A percentile compares a stretch with the other conserved stretches of the same genome.
Conservation (phyloP, 1,140 invertebrate species). For the Brachionus koreanus region DNA sequence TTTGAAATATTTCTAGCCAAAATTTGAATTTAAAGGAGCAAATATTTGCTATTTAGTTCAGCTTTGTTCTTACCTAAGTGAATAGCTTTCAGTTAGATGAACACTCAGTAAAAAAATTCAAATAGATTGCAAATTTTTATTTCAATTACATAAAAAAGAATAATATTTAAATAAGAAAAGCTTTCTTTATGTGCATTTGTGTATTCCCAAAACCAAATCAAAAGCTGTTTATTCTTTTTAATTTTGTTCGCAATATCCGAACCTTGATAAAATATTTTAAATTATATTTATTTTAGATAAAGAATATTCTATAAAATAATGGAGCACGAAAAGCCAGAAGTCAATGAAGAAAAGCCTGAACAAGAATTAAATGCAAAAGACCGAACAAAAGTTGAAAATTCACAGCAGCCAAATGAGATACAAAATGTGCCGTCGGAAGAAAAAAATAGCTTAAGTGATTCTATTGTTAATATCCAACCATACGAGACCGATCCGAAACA, state of each 20-base stretch:
- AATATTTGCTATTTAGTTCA: constrained; percentile 12
- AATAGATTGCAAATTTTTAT: background rate
- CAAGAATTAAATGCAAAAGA: background rate
- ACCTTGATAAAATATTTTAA: background rate
- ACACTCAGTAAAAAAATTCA: background rate
- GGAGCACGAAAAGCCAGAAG: background rate
- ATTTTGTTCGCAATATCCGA: constrained; percentile 7
- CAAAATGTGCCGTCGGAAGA: background rate
- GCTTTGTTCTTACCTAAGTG: background rate
- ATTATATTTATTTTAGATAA: background rate
- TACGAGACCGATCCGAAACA: background rate
- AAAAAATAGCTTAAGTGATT: background rate
- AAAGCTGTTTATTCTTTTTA: background rate
- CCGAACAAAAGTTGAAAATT: background rate
- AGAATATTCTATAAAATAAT: background rate
- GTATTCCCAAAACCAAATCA: background rate
- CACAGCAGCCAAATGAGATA: background rate
- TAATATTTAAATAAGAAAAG: background rate
- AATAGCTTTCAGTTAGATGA: background rate
- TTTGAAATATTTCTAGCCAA: constrained; percentile 2
- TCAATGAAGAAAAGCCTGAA: background rate
- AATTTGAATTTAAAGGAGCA: background rate
- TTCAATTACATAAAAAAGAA: background rate
- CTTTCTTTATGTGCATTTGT: background rate
- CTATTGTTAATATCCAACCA: background rate